Evolutionary conservation across 2,888 invertebrate species (phyloP), one percentile per base, ranked within the genome.

Genomic region (Neoascia interrupta): DNA sequence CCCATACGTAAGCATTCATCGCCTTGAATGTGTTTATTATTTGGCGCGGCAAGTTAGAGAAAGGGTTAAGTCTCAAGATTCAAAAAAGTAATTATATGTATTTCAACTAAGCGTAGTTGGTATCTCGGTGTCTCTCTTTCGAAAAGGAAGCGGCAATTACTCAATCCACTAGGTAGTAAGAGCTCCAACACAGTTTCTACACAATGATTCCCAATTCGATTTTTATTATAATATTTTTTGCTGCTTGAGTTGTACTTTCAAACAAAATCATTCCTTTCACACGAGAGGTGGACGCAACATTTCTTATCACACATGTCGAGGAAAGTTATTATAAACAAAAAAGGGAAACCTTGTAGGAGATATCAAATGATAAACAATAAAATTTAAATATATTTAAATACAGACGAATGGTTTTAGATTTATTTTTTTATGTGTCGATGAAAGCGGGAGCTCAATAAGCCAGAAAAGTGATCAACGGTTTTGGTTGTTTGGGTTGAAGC

Each of bases 361-460:
- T 73, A 73, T 79, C 79, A 63, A 64, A 54, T 43, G 45, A 37
- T 56, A 56, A 51, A 58, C 36, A 69, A 61, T 61, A 70, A 61
- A 73, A 61, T 69, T 69, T 61, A 79, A 73, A 73, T 79, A 61
- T 79, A 79, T 79, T 79, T 79, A 79, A 79, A 73, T 79, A 76
- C 39, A 70, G 53, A 51, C 41, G 0, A 5, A n/a, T n/a, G n/a
- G n/a, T n/a, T n/a, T n/a, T n/a, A n/a, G n/a, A n/a, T n/a, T n/a
- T n/a, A n/a, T n/a, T n/a, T n/a, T n/a, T n/a, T n/a, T n/a, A n/a
- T n/a, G n/a, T n/a, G n/a, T n/a, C n/a, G n/a, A n/a, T n/a, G n/a
- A n/a, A n/a, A n/a, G n/a, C n/a, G n/a, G n/a, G n/a, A n/a, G n/a
- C n/a, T n/a, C n/a, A n/a, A n/a, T n/a, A n/a, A n/a, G n/a, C n/a